Evolutionary conservation across 1,140 invertebrate genomes (phyloP).

Genomic region (Drosophila novamexicana): DNA sequence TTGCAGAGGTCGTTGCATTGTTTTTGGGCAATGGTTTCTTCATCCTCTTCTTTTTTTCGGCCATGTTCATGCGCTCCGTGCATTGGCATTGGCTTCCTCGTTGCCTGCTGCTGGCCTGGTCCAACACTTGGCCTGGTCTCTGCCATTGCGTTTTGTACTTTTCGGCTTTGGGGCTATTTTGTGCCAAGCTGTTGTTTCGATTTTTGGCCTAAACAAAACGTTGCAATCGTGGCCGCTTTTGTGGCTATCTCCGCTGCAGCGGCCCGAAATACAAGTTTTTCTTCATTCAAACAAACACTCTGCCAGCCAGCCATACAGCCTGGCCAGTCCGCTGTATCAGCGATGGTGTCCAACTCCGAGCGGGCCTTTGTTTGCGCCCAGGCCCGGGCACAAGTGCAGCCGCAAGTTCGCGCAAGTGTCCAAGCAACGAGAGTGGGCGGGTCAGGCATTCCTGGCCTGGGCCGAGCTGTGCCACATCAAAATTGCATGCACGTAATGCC

Average conservation of each 20-base stretch:
- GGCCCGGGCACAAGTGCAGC: conserved; percentile 37
- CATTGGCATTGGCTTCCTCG: conserved; percentile 22
- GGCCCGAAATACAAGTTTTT: conserved; percentile 62
- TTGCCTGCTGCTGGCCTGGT: conserved; percentile 44
- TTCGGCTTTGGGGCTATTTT: conserved; percentile 61
- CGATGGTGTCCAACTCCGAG: conserved; percentile 50
- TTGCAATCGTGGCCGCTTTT: conserved; percentile 53
- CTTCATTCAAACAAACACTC: conserved; percentile 61
- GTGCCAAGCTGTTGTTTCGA: neutral
- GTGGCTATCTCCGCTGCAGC: conserved; percentile 58
- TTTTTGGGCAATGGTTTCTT: conserved; percentile 57
- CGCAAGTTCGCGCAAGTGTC: conserved; percentile 63
- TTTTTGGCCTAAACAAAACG: conserved; percentile 17
- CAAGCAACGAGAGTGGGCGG: conserved; percentile 58
- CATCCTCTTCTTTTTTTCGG: conserved; percentile 17
- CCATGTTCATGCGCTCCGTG: conserved; percentile 50
- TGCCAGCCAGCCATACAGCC: neutral
- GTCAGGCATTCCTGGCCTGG: conserved; percentile 33
- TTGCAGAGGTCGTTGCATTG: conserved; percentile 65
- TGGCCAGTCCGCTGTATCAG: conserved; percentile 50
- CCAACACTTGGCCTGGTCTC: conserved; percentile 29
- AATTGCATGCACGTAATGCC: conserved; percentile 64
- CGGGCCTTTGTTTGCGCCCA: conserved; percentile 8
- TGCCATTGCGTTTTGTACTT: conserved; percentile 68
- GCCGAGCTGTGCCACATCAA: conserved; percentile 39